Percentiles rank a stretch among this genome's conserved stretches.
These are phyloP conservation scores for Oxystoma pomonae DNA, from an alignment of 2,888 invertebrate genomes.

Conservation along the genomic window DNA sequence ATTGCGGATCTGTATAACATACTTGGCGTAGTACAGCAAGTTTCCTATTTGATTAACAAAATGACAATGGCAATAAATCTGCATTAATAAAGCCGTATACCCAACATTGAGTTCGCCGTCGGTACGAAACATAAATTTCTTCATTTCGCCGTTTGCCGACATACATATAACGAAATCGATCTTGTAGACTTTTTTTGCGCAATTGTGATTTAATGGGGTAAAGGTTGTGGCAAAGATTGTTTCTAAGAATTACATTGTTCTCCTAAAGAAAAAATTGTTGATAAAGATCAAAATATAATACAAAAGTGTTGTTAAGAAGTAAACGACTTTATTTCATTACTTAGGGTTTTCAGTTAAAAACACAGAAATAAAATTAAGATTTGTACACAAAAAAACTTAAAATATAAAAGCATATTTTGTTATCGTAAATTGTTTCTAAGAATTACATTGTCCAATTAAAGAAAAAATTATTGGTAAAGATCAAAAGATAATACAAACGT, in stretches of 20 bases:
- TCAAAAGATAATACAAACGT: no score
- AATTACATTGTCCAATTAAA: no score
- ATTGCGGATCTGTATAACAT: conserved; percentile 19
- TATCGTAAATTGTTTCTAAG: no score
- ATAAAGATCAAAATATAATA: background rate
- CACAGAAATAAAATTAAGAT: no score
- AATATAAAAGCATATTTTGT: no score
- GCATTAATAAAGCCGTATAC: conserved; percentile 47
- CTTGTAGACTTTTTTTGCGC: background rate
- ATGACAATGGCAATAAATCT: conserved; percentile 45
- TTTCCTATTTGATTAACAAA: conserved; percentile 47
- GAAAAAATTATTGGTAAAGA: no score
- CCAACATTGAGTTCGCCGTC: conserved; percentile 40
- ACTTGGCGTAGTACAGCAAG: conserved; percentile 42
- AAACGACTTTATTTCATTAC: no score
- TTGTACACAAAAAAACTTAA: no score
- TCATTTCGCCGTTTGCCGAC: conserved; percentile 34
- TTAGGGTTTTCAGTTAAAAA: no score
- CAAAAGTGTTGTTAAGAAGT: no score
- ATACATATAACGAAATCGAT: conserved; percentile 24
- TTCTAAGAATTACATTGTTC: background rate
- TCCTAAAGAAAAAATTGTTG: background rate
- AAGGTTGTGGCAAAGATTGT: background rate
- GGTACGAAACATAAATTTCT: conserved; percentile 34
- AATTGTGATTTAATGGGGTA: background rate